Percentiles rank a stretch among this genome's conserved stretches.
Evolutionary conservation across 2,113 vertebrate genomes (phyloP).

Genomic region (Calyptomena viridis): DNA sequence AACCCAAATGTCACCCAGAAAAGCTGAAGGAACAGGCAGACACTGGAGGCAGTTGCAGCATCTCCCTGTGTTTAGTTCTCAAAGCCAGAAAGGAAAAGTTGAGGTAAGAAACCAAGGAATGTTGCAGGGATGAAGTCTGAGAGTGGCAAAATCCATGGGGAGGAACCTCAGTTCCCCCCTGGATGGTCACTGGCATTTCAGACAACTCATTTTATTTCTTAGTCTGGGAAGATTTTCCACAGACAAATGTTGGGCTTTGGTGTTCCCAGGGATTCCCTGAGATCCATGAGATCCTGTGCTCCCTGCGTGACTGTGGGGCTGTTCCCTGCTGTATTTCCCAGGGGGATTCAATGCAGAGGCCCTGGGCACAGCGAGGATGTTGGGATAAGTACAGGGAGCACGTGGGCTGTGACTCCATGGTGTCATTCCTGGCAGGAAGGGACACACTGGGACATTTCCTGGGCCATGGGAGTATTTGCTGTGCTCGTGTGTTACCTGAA

Average conservation of each 20-base stretch:
- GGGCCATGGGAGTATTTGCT: neutral
- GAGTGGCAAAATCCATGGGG: neutral
- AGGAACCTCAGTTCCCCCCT: neutral
- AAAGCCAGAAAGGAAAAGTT: neutral
- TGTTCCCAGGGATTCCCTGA: neutral
- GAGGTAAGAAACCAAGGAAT: slow-evolving; percentile 36
- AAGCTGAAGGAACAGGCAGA: neutral
- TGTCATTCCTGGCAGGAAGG: neutral
- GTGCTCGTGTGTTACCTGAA: neutral
- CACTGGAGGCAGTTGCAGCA: slow-evolving; percentile 21
- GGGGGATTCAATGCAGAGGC: neutral
- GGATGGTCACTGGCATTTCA: neutral
- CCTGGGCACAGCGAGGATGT: neutral
- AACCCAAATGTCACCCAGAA: neutral
- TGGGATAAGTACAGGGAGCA: neutral
- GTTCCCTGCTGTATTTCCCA: neutral
- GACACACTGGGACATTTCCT: neutral
- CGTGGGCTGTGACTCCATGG: fast-evolving
- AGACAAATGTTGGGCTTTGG: fast-evolving
- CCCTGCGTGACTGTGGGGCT: neutral
- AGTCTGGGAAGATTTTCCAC: neutral
- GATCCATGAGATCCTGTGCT: neutral
- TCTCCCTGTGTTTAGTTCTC: slow-evolving; percentile 1
- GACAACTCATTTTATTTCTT: neutral
- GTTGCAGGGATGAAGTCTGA: neutral